Evolutionary conservation across 2,888 invertebrate genomes (phyloP).

Genomic region (Apamea crenata): DNA sequence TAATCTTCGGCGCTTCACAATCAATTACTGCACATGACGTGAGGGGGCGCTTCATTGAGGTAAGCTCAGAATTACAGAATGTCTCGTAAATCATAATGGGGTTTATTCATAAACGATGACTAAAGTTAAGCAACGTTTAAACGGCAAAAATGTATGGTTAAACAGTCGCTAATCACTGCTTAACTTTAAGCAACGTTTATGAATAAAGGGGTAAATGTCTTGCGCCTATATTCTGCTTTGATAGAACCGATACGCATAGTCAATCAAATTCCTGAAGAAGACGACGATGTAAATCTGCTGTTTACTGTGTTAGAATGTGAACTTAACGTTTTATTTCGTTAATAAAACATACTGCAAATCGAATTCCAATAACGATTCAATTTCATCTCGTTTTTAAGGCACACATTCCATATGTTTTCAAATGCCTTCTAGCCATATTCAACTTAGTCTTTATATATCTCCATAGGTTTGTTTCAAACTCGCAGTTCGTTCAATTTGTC

Average conservation of each 20-base stretch:
- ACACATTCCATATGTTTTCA: neutral
- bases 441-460: constrained; percentile 4
- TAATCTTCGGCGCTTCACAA: constrained; percentile 60
- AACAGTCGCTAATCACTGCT: too few species aligned
- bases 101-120: too few species aligned
- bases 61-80: constrained; percentile 53
- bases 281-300: constrained; percentile 16
- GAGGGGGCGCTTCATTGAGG: constrained; percentile 59
- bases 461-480: constrained; percentile 15
- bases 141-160: too few species aligned
- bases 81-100: constrained; percentile 57
- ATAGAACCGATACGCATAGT: constrained; percentile 34
- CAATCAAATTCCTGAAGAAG: constrained; percentile 10
- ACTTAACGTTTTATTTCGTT: constrained; percentile 24
- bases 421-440: neutral
- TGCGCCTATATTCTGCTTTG: constrained; percentile 12
- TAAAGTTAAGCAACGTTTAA: too few species aligned
- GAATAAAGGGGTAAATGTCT: too few species aligned
- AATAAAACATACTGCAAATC: constrained; percentile 46
- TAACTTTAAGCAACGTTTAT: too few species aligned
- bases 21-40: constrained; percentile 60
- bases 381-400: constrained; percentile 16
- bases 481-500: constrained; percentile 40
- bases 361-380: constrained; percentile 23
- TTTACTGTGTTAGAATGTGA: constrained; percentile 19